These are phyloP conservation scores for Heteractis magnifica DNA, from an alignment of 92 coral and sea anemone genomes.

Conservation along the genomic window DNA sequence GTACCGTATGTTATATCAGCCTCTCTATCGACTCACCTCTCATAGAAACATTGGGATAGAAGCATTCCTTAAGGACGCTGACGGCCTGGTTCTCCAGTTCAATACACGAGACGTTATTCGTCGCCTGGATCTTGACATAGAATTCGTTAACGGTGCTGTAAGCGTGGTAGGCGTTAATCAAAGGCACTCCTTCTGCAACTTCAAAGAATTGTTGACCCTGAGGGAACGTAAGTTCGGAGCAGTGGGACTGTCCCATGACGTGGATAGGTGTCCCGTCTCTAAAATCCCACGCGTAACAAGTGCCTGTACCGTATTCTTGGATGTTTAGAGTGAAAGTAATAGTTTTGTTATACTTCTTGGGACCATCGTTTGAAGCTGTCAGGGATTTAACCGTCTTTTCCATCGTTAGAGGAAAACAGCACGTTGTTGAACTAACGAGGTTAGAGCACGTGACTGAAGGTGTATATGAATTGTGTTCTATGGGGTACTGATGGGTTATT, in stretches of 20 bases:
- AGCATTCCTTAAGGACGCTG: conserved; percentile 43
- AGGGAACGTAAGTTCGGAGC: conserved; percentile 9
- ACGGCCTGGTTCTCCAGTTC: conserved; percentile 49
- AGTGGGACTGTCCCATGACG: conserved; percentile 55
- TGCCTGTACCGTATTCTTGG: conserved; percentile 58
- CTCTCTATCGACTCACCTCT: conserved; percentile 50
- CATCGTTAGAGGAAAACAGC: conserved; percentile 7
- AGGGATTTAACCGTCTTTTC: conserved; percentile 49
- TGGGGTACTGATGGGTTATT: conserved; percentile 32
- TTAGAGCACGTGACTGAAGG: conserved; percentile 60
- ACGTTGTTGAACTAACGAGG: conserved; percentile 55
- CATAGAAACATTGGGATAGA: conserved; percentile 66
- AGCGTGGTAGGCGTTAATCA: conserved; percentile 36
- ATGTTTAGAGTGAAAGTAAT: conserved; percentile 51
- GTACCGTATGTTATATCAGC: too few relatives aligned
- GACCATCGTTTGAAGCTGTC: conserved; percentile 51
- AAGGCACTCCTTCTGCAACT: neutral
- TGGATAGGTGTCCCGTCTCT: conserved; percentile 49
- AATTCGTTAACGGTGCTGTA: conserved; percentile 49
- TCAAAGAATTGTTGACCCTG: neutral
- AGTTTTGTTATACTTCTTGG: conserved; percentile 47
- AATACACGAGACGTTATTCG: conserved; percentile 62
- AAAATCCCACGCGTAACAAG: conserved; percentile 65
- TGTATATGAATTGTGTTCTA: conserved; percentile 4
- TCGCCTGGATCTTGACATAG: conserved; percentile 62